These are phyloP conservation scores for Rutpela maculata DNA, from an alignment of 2,888 invertebrate genomes.

Conservation along the genomic window DNA sequence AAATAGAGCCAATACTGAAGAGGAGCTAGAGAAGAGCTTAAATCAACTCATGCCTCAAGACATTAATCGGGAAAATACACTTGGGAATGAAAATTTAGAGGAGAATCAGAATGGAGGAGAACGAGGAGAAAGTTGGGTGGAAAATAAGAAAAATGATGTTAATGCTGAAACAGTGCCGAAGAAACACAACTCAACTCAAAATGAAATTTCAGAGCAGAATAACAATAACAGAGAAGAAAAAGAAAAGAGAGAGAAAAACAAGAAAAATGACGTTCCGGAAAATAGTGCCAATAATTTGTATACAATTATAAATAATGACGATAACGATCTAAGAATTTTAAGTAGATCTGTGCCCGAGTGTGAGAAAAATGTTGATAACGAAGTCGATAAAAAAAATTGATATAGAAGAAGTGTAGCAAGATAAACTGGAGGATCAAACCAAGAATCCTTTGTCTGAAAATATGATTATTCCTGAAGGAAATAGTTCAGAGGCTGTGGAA, in stretches of 20 bases:
- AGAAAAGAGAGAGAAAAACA: too few species aligned
- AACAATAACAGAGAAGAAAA: background rate
- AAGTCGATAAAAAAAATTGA: too few species aligned
- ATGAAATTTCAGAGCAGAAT: background rate
- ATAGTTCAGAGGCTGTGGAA: background rate
- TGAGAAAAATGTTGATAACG: too few species aligned
- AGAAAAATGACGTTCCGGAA: too few species aligned
- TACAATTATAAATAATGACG: too few species aligned
- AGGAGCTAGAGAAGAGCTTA: background rate
- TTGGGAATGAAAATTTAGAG: background rate
- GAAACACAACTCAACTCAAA: background rate
- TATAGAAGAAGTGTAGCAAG: too few species aligned
- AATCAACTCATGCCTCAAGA: background rate
- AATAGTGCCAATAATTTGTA: too few species aligned
- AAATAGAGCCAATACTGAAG: slow-evolving; percentile 3
- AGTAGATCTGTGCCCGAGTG: too few species aligned
- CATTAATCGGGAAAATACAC: background rate
- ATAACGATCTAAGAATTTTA: too few species aligned
- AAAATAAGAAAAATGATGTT: background rate
- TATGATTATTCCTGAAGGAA: background rate
- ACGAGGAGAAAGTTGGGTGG: background rate
- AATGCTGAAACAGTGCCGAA: background rate
- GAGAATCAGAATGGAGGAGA: background rate
- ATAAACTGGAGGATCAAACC: too few species aligned
- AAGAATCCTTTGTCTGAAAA: too few species aligned